Evolutionary conservation across 2,888 invertebrate species (phyloP).

Genomic region (Muscina levida): DNA sequence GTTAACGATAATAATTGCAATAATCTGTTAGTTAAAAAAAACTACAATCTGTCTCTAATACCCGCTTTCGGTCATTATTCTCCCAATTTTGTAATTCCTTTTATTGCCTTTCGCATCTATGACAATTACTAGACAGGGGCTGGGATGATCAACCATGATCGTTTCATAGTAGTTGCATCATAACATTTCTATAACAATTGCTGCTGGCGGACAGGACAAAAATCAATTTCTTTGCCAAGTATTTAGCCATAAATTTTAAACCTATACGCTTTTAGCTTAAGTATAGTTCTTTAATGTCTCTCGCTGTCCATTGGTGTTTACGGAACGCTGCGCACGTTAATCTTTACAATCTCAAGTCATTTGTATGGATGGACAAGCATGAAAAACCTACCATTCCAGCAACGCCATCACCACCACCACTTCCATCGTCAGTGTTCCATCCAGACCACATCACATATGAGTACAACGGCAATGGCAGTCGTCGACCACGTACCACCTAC

Average conservation of each 20-base stretch:
- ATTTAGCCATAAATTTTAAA: constrained; percentile 62
- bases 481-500: constrained; percentile 45
- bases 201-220: constrained; percentile 13
- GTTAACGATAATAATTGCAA: too few species aligned
- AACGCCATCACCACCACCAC: not conserved
- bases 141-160: constrained; percentile 6
- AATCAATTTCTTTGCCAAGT: constrained; percentile 60
- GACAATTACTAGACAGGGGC: too few species aligned
- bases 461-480: constrained; percentile 37
- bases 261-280: constrained; percentile 64
- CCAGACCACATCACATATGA: constrained; percentile 7
- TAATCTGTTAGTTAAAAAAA: too few species aligned
- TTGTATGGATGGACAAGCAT: constrained; percentile 56
- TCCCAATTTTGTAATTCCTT: too few species aligned
- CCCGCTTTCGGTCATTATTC: too few species aligned
- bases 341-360: constrained; percentile 64
- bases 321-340: constrained; percentile 63
- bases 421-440: not conserved
- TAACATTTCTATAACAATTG: constrained; percentile 39
- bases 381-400: not conserved
- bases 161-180: constrained; percentile 41
- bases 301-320: constrained; percentile 51
- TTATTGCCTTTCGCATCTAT: too few species aligned
- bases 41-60: too few species aligned
- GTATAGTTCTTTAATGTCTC: constrained; percentile 63